phyloP scores from a whole-genome alignment of 2,113 vertebrate genomes.

The Blennius ocellaris region DNA sequence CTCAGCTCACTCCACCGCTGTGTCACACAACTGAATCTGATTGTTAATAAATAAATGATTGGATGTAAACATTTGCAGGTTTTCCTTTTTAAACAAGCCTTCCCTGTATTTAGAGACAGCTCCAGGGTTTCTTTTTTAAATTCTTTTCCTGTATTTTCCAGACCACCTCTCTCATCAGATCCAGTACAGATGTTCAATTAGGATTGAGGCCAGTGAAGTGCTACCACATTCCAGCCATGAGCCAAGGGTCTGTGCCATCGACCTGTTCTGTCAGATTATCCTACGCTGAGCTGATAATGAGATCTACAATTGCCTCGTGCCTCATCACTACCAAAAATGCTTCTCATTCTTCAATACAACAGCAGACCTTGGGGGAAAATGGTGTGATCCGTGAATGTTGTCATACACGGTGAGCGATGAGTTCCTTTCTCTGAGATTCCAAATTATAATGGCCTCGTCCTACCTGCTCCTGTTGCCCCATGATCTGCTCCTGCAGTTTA shows the following conservation, averaged over 20 bases:
- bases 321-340: conserved; percentile 45
- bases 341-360: conserved; percentile 24
- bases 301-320: conserved; percentile 58
- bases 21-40: background rate
- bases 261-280: conserved; percentile 65
- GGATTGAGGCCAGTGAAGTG: conserved; percentile 53
- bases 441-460: background rate
- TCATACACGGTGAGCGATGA: background rate
- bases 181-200: conserved; percentile 57
- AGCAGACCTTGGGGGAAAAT: background rate
- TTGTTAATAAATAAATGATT: too few species aligned
- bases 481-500: background rate
- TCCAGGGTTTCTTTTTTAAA: background rate
- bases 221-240: conserved; percentile 28
- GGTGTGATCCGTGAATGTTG: background rate
- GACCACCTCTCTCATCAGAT: background rate
- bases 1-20: background rate
- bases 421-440: too few species aligned
- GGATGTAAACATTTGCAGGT: too few species aligned
- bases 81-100: too few species aligned
- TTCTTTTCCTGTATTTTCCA: background rate
- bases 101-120: background rate
- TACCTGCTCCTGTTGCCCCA: background rate
- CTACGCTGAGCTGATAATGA: conserved; percentile 75
- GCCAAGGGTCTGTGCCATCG: conserved; percentile 55